Evolutionary conservation across 2,888 invertebrate species (phyloP), one percentile per base, ranked within the genome.

Genomic region (Stenodema calcarata): DNA sequence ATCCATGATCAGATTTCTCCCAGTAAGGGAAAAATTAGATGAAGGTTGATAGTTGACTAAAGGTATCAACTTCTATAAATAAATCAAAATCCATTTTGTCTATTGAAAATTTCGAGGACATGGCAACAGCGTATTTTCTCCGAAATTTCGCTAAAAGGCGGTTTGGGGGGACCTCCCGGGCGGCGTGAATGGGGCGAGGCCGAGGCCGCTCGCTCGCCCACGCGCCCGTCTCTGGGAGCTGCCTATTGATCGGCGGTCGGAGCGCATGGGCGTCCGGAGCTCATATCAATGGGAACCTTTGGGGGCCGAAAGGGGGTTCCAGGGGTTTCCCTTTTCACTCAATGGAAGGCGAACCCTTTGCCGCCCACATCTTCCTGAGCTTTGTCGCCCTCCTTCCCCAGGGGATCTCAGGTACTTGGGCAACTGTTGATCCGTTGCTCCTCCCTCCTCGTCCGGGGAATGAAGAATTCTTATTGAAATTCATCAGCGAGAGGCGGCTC

Each of bases 361-460:
- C 62, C 62, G 42, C 73, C 70, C 73, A 44, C 84, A 70, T 28
- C 75, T 73, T 75, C 41, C 81, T 6, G 27, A 14, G 30, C 82
- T n/a, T n/a, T n/a, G n/a, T n/a, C n/a, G 35, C 47, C 75, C 41
- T 14, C 54, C n/a, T 30, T 16, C 69, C 62, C 81, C 81, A 41
- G 62, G 47, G 23, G 18, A 28, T n/a, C 81, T 14, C 18, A 41
- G 50, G 23, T 44, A 79, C 79, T 42, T 47, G 35, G 81, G 82
- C 82, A 82, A 73, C 84, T 75, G 84, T 84, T 84, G 84, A 84
- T 84, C 73, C 28, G 30, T 73, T 70, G 54, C n/a, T 7, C 18
- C 18, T n/a, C n/a, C n/a, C n/a, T n/a, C n/a, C n/a, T n/a, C n/a
- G n/a, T n/a, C n/a, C n/a, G n/a, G n/a, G 7, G 35, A 35, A 4